Evolutionary conservation across 2,888 invertebrate species (phyloP).

Genomic region (Leptodirus hochenwartii): DNA sequence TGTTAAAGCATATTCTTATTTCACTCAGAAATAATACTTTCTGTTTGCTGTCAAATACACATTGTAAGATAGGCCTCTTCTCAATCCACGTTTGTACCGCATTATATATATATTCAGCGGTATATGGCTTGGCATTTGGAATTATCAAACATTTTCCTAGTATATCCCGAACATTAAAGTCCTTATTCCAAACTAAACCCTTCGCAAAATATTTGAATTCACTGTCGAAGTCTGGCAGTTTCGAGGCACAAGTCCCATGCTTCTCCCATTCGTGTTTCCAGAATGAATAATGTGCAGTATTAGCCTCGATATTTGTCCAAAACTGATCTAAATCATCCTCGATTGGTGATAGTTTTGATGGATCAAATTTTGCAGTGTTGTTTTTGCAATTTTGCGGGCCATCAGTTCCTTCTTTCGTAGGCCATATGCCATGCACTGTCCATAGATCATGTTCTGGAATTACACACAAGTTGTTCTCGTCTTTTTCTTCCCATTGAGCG

Average conservation of each 20-base stretch:
- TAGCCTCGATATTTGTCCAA: slow-evolving; percentile 57
- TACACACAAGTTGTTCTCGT: slow-evolving; percentile 41
- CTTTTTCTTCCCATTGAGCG: slow-evolving; percentile 44
- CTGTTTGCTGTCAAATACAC: slow-evolving; percentile 37
- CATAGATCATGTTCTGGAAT: slow-evolving; percentile 43
- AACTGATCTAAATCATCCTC: slow-evolving; percentile 22
- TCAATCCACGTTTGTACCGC: slow-evolving; percentile 35
- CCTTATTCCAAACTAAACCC: slow-evolving; percentile 39
- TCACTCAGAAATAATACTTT: slow-evolving; percentile 44
- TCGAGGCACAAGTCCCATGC: slow-evolving; percentile 54
- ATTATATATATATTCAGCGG: slow-evolving; percentile 29
- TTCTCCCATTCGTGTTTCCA: slow-evolving; percentile 75
- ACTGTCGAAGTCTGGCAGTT: slow-evolving; percentile 33
- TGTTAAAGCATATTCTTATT: slow-evolving; percentile 57
- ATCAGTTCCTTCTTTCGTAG: slow-evolving; percentile 43
- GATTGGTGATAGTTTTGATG: slow-evolving; percentile 26
- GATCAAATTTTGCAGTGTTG: background rate
- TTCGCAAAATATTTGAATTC: slow-evolving; percentile 34
- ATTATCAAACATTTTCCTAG: slow-evolving; percentile 35
- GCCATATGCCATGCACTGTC: slow-evolving; percentile 76
- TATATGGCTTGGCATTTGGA: slow-evolving; percentile 32
- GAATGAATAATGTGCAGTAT: slow-evolving; percentile 32
- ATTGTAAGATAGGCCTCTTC: slow-evolving; percentile 43
- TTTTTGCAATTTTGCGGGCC: slow-evolving; percentile 58
- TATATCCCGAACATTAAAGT: slow-evolving; percentile 41